Evolutionary conservation across 1,140 invertebrate species (phyloP), one percentile per base, ranked within the genome.

Genomic region (Aphaenogaster floridana): DNA sequence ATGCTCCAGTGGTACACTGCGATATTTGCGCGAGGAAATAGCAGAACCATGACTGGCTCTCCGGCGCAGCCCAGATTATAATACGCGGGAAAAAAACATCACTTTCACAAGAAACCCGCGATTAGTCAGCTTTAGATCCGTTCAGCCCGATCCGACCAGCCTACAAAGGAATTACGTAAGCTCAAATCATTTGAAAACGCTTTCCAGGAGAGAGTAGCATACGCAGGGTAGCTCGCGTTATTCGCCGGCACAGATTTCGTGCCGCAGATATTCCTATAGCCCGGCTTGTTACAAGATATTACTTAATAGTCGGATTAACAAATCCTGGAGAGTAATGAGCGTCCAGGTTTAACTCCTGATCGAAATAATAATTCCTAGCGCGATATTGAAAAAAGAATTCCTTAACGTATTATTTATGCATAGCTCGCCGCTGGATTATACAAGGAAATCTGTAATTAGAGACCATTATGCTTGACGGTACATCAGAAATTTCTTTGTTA

Each of bases 71-170:
- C 39, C 2, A 50, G 78, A 69, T 84, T 54, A 61, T 61, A 71
- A 83, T 81, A 36, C 42, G 59, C 39, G 8, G 15, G 54, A 80
- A 86, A 88, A 86, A 87, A 74, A 80, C 57, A 68, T 72, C 42
- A 50, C 83, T 88, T 88, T 88, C 85, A 76, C 87, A 34, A 80
- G 87, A 76, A 81, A 74, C 64, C 52, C 61, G 66, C 76, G 84
- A 81, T 74, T 87, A 87, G 77, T 88, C 87, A 86, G 85, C 87
- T 68, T 80, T 81, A 76, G 77, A 86, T 86, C 74, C 42, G 61
- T 50, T 45, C 48, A 54, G 28, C 15, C 52, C 42, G 72, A 61
- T 63, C 42, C 28, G 59, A 85, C 11, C 34, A 13, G 9, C 21
- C 42, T 48, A 64, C 36, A 78, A 85, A 78, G 45, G 45, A 59